Evolutionary conservation across 2,888 invertebrate species (phyloP).

Genomic region (Anthophora plumipes): DNA sequence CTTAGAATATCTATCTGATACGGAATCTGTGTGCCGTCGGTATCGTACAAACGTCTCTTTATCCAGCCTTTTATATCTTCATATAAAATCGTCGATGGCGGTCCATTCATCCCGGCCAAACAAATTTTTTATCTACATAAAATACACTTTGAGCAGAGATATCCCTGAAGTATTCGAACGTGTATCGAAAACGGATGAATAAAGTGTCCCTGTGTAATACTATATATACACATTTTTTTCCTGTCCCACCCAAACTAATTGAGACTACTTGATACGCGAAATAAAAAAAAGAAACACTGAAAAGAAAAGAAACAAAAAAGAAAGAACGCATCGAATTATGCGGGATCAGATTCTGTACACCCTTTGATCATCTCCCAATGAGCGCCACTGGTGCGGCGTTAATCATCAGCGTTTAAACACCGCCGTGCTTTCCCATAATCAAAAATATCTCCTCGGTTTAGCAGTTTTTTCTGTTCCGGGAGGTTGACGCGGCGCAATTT

Average conservation of each 20-base stretch:
- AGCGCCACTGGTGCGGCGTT: no score
- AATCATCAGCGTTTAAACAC: constrained; percentile 53
- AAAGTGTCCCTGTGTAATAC: constrained; percentile 3
- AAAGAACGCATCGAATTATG: constrained; percentile 14
- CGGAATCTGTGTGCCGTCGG: no score
- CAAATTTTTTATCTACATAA: constrained; percentile 2
- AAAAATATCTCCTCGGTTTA: constrained; percentile 45
- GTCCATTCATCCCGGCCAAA: neutral
- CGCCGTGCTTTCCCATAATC: constrained; percentile 33
- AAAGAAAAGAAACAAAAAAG: no score
- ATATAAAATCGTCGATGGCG: no score
- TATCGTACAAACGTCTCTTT: no score
- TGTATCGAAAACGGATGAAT: neutral
- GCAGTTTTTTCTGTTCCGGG: neutral
- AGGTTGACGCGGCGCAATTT: constrained; percentile 5
- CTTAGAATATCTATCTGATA: no score
- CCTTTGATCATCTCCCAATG: no score
- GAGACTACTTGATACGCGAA: constrained; percentile 36
- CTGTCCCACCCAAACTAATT: constrained; percentile 26
- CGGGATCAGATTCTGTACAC: neutral
- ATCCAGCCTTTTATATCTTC: no score
- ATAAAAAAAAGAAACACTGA: no score
- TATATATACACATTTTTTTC: constrained; percentile 9
- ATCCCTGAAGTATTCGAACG: constrained; percentile 4
- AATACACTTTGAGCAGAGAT: constrained; percentile 1